Conservation (phyloP, 2,113 vertebrate species). For the Aspiorhynchus laticeps region DNA sequence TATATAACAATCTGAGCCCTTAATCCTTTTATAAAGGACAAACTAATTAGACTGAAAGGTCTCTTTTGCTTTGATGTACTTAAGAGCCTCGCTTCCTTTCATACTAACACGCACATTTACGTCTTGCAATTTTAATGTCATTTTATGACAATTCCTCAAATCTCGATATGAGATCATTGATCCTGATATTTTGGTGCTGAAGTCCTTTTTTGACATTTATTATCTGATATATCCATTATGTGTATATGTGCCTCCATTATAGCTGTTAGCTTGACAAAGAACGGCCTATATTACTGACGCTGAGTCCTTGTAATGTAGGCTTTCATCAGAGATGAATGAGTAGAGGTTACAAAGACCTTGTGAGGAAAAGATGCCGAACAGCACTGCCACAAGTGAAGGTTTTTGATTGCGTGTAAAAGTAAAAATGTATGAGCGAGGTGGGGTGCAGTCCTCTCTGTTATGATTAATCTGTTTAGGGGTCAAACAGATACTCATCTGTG, state of each 20-base stretch:
- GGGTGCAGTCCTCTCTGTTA: background rate
- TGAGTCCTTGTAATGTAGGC: background rate
- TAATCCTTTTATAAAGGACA: slow-evolving; percentile 73
- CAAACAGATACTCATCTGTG: slow-evolving; percentile 19
- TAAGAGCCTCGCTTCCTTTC: slow-evolving; percentile 51
- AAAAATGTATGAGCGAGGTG: slow-evolving; percentile 7
- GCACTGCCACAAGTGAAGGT: background rate
- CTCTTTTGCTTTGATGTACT: slow-evolving; percentile 68
- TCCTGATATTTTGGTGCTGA: slow-evolving; percentile 63
- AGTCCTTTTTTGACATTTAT: slow-evolving; percentile 62
- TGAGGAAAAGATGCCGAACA: background rate
- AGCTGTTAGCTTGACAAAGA: slow-evolving; percentile 16
- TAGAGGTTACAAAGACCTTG: slow-evolving; percentile 32
- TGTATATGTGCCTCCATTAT: slow-evolving; percentile 9
- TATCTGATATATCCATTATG: slow-evolving; percentile 21
- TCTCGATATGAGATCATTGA: slow-evolving; percentile 57
- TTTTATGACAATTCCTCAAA: slow-evolving; percentile 55
- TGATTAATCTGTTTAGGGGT: slow-evolving; percentile 16
- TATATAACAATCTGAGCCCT: slow-evolving; percentile 60
- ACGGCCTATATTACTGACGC: background rate
- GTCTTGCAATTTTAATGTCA: slow-evolving; percentile 66
- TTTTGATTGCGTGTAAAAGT: background rate
- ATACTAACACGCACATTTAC: slow-evolving; percentile 55
- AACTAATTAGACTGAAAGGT: slow-evolving; percentile 77
- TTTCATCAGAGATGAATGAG: slow-evolving; percentile 32